Base-by-base conservation (phyloP, 2,797 vertebrate genomes). In the Syndactyla subalaris region DNA sequence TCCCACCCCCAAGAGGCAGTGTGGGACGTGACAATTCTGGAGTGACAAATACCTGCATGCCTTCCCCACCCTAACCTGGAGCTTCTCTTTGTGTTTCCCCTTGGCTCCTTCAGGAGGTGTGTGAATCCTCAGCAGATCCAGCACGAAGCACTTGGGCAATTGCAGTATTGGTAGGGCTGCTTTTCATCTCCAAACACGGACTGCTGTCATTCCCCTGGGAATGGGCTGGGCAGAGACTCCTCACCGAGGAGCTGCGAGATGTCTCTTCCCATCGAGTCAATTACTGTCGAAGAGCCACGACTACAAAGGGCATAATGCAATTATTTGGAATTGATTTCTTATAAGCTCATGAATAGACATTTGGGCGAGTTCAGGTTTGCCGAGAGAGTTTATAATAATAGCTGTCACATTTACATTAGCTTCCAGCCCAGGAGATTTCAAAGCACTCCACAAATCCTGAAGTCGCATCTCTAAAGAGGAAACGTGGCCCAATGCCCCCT, bases 281-380 rank as follows among this genome's bases (percentile, higher is more conserved):
- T 94, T 88, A 85, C 46, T 73, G 84, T 18, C 88, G 87, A 79
- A 91, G 95, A 95, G 92, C 78, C 86, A 59, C 67, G 79, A 43
- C 77, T 38, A 78, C 85, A 87, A 90, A 94, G 88, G 89, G 49
- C 71, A 80, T 87, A 84, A 79, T 72, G 68, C 68, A 93, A 88
- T 95, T 89, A 93, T 86, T 92, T 78, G 73, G 66, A 89, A 88
- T 92, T 91, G 77, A 84, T 95, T 82, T 77, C 84, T 88, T 91
- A 89, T 81, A 68, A 92, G 85, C 67, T 92, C 91, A 85, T 92
- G 92, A 92, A 88, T 9, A 92, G 90, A 83, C 70, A 51, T 30
- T 24, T 90, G 55, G 55, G 45, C 46, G 72, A 92, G 81, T 91
- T 96, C 82, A 86, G 65, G 82, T 93, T 82, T 91, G 75, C 67